Percentiles rank a stretch among this genome's conserved stretches.
Conservation (phyloP, 2,797 vertebrate genomes). For the Rhincodon typus region DNA sequence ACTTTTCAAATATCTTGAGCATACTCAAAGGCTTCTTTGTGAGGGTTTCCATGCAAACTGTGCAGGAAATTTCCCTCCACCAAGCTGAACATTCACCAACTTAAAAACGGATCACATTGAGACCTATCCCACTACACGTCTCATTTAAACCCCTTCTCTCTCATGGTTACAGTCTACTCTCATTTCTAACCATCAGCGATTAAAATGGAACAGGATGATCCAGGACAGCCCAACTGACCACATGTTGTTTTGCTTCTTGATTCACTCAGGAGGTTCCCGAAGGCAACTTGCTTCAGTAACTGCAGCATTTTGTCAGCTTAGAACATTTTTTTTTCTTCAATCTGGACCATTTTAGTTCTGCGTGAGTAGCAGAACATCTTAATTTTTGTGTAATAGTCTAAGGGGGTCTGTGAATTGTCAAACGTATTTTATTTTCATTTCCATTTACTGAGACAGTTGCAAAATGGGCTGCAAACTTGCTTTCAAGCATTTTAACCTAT, state of each 20-base stretch:
- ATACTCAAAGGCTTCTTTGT: conserved; percentile 30
- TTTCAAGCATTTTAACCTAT: neutral
- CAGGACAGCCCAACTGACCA: neutral
- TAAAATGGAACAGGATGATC: neutral
- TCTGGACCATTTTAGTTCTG: neutral
- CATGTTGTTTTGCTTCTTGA: neutral
- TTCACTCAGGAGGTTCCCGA: neutral
- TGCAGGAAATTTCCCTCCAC: conserved; percentile 5
- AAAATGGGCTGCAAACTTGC: neutral
- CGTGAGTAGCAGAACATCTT: neutral
- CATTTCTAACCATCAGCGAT: neutral
- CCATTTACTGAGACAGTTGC: neutral
- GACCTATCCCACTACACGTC: neutral
- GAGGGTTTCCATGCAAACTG: neutral
- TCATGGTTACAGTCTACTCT: neutral
- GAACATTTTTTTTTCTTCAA: neutral
- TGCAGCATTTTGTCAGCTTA: neutral
- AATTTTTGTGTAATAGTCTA: neutral
- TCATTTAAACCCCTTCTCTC: neutral
- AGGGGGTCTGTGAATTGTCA: neutral
- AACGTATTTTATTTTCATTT: neutral
- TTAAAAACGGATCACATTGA: neutral
- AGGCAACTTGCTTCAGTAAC: neutral
- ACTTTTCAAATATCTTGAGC: conserved; percentile 10
- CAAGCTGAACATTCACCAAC: neutral